Evolutionary conservation across 2,113 vertebrate species (phyloP), one percentile per base, ranked within the genome.

Genomic region (Limanda limanda): DNA sequence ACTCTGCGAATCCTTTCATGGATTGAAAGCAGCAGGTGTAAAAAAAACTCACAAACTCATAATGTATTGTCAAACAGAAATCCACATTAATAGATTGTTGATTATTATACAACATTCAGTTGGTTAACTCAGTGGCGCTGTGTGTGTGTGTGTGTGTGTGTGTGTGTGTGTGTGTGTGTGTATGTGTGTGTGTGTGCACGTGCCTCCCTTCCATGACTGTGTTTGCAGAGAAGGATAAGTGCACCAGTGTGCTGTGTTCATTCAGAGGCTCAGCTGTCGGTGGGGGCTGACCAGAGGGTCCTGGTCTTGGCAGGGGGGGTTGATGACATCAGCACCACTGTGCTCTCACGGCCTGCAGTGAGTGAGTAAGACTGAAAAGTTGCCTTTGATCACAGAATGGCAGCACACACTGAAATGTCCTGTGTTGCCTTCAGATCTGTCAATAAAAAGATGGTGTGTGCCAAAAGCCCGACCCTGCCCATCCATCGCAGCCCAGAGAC

Each of bases 181-280:
- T n/a, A 7, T 52, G 51, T n/a, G 48, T 51, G 48, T 51, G 48
- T 52, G 48, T n/a, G 51, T n/a, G 17, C 3, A n/a, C 20, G n/a
- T 70, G 15, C 20, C 18, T 52, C 20, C 10, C 51, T 54, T 10
- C 18, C 15, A 47, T 68, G 51, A 48, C 78, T 67, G 58, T 67
- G 58, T 72, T 75, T 64, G 37, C 11, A 11, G 11, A 40, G 6
- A 54, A 21, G 51, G 45, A 15, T 48, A 48, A 48, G 80, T 57
- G 59, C 67, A 18, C 55, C 71, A 23, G 52, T 35, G 21, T 14
- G 66, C 37, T 67, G 65, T 58, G 77, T 84, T 63, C 51, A n/a
- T 54, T 71, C 17, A 74, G 48, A 73, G 64, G 48, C 58, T 76
- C 64, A 78, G 69, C 81, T 82, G 76, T 78, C 2, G 5, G 37